Percentiles rank a stretch among this genome's conserved stretches.
phyloP scores from a whole-genome alignment of 1,140 invertebrate genomes.

The Battus philenor region DNA sequence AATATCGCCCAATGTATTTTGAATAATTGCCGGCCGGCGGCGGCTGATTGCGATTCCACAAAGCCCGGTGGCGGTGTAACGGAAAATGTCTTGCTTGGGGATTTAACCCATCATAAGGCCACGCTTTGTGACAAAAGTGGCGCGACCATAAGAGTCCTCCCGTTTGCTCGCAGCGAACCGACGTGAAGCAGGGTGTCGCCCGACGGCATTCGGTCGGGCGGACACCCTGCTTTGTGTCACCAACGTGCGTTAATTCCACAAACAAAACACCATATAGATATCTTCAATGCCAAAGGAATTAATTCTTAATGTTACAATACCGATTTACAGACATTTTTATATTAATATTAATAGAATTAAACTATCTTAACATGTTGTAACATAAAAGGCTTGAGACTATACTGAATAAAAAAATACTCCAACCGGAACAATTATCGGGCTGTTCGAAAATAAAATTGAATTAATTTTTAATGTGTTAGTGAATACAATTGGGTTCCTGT shows the following conservation, averaged over 20 bases:
- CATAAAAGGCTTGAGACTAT: neutral
- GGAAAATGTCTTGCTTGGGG: conserved; percentile 59
- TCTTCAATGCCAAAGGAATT: neutral
- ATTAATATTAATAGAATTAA: too few species aligned
- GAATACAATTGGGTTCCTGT: conserved; percentile 16
- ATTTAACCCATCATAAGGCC: conserved; percentile 11
- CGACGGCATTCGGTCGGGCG: neutral
- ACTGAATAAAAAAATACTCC: conserved; percentile 9
- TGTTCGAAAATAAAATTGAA: conserved; percentile 12
- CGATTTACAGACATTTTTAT: too few species aligned
- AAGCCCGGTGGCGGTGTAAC: conserved; percentile 42
- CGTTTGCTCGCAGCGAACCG: neutral
- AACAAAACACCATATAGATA: conserved; percentile 3
- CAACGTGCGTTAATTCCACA: conserved; percentile 3
- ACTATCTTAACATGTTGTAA: too few species aligned
- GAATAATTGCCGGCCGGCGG: conserved; percentile 65
- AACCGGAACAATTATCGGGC: conserved; percentile 11
- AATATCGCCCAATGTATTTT: conserved; percentile 73
- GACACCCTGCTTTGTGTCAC: neutral
- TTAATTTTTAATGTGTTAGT: conserved; percentile 14
- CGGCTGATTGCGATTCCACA: conserved; percentile 61
- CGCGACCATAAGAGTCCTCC: conserved; percentile 1
- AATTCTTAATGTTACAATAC: too few species aligned
- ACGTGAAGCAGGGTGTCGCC: neutral
- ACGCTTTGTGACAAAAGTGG: conserved; percentile 11